Percentiles rank a stretch among this genome's conserved stretches.
Conservation (phyloP, 2,797 vertebrate species). For the Trichosurus vulpecula region DNA sequence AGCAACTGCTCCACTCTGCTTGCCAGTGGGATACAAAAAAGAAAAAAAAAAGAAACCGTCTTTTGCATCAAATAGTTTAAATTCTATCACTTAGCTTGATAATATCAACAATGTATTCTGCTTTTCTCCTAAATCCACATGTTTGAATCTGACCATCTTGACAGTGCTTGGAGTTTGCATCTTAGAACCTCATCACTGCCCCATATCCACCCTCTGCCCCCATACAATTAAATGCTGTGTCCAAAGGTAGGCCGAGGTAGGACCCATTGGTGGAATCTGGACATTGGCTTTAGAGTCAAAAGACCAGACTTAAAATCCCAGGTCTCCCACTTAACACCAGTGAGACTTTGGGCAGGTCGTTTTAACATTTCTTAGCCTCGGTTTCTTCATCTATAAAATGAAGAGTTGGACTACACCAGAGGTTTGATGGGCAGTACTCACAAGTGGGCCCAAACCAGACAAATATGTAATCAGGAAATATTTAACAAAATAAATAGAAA, state of each 20-base stretch:
- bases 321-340: neutral
- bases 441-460: neutral
- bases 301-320: neutral
- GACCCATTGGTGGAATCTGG: neutral
- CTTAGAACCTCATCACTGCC: neutral
- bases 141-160: neutral
- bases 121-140: neutral
- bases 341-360: neutral
- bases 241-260: neutral
- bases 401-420: neutral
- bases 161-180: neutral
- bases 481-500: neutral
- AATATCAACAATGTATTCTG: neutral
- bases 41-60: too few relatives aligned
- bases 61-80: neutral
- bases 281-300: neutral
- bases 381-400: conserved; percentile 28
- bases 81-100: neutral
- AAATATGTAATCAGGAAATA: neutral
- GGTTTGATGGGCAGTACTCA: neutral
- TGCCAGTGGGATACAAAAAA: too few relatives aligned
- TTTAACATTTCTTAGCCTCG: neutral
- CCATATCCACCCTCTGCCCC: neutral
- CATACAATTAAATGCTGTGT: neutral
- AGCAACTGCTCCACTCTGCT: too few relatives aligned